These are phyloP conservation scores for Paramuricea clavata DNA, from an alignment of 92 coral and sea anemone genomes.

Conservation along the genomic window DNA sequence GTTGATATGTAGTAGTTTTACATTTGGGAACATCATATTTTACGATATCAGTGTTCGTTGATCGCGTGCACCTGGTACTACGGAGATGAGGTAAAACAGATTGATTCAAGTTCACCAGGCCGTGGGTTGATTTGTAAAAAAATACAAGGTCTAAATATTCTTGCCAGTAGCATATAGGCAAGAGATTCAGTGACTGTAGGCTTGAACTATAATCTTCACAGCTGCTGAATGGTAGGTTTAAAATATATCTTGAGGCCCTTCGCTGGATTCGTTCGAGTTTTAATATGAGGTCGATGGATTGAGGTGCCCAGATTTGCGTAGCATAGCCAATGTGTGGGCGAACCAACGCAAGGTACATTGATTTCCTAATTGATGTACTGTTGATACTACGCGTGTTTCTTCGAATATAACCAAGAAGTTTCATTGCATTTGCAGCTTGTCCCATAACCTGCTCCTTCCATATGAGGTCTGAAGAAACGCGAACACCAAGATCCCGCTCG, in stretches of 20 bases:
- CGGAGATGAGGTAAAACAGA: constrained; percentile 25
- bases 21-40: constrained; percentile 36
- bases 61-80: constrained; percentile 35
- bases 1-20: constrained; percentile 48
- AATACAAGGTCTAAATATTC: constrained; percentile 59
- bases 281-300: constrained; percentile 28
- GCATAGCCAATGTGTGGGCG: constrained; percentile 37
- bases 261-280: constrained; percentile 24
- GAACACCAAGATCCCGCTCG: constrained; percentile 57
- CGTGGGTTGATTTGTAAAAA: constrained; percentile 53
- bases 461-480: constrained; percentile 14
- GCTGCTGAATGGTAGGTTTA: not conserved
- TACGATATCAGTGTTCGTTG: constrained; percentile 31
- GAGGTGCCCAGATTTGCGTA: constrained; percentile 43
- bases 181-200: constrained; percentile 21
- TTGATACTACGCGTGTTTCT: constrained; percentile 42
- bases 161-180: constrained; percentile 58
- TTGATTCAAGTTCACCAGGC: constrained; percentile 48
- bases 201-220: constrained; percentile 17
- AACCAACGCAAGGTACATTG: constrained; percentile 20
- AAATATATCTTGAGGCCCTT: constrained; percentile 9
- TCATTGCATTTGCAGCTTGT: constrained; percentile 59
- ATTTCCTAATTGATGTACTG: constrained; percentile 41
- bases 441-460: constrained; percentile 54
- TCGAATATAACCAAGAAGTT: constrained; percentile 47